Conservation (phyloP, 2,113 vertebrate genomes). For the Pelecanoides urinatrix region DNA sequence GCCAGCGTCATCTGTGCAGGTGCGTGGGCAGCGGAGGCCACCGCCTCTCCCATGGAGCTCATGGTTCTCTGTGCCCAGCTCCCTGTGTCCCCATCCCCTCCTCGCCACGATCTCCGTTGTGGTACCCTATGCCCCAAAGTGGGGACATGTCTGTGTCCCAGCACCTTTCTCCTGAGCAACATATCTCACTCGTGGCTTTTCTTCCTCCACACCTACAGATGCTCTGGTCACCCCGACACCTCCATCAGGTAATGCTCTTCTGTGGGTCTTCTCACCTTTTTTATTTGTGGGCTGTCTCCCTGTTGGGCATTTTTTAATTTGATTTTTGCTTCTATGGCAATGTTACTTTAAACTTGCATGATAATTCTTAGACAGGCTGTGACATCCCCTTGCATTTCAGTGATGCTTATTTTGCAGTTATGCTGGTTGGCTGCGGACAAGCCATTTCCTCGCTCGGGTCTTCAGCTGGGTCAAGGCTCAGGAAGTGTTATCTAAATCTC, state of each 20-base stretch:
- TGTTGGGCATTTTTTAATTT: neutral
- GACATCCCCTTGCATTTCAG: neutral
- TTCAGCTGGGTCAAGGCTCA: neutral
- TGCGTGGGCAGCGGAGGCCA: neutral
- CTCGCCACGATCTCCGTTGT: rapidly evolving
- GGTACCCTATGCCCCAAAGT: rapidly evolving
- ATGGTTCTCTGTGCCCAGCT: rapidly evolving
- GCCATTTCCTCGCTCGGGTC: rapidly evolving
- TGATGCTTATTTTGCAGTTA: neutral
- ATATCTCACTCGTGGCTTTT: neutral
- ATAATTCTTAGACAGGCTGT: neutral
- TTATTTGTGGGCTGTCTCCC: neutral
- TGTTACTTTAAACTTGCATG: neutral
- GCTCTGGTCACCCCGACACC: neutral
- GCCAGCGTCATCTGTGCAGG: neutral
- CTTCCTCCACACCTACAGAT: neutral
- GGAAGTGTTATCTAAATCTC: neutral
- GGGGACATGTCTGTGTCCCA: rapidly evolving
- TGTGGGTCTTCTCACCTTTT: neutral
- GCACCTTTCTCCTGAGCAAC: neutral
- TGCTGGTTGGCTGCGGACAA: neutral
- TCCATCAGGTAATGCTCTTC: neutral
- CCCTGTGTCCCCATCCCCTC: rapidly evolving
- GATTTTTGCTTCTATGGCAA: neutral
- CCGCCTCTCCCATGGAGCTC: rapidly evolving